phyloP scores from a whole-genome alignment of 2,888 invertebrate genomes.

The Muscina levida region DNA sequence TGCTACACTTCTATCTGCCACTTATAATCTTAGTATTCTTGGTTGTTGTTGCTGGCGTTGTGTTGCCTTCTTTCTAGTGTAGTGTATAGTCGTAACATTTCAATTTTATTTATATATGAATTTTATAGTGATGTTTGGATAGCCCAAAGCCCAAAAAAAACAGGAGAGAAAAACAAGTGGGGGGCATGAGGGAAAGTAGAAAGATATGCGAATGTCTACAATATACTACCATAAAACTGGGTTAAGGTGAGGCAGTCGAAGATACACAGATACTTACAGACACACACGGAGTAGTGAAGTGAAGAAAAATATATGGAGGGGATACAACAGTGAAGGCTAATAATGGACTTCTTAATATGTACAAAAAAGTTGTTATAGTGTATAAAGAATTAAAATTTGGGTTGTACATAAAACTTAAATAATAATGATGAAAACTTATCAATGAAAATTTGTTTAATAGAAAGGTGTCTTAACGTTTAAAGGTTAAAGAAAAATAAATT shows the following conservation, averaged over 20 bases:
- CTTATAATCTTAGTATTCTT: too few relatives aligned
- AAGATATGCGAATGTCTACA: neutral
- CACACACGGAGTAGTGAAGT: neutral
- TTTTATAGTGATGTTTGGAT: constrained; percentile 37
- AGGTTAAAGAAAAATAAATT: too few relatives aligned
- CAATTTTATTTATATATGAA: constrained; percentile 42
- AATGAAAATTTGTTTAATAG: too few relatives aligned
- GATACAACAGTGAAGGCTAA: neutral
- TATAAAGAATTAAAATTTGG: too few relatives aligned
- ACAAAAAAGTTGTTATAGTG: too few relatives aligned
- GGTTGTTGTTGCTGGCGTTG: neutral
- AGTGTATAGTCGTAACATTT: constrained; percentile 46
- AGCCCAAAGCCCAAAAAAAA: constrained; percentile 24
- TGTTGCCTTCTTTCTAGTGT: constrained; percentile 17
- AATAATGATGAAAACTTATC: too few relatives aligned
- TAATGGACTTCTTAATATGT: too few relatives aligned
- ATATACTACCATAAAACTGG: constrained; percentile 37
- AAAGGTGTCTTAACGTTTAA: too few relatives aligned
- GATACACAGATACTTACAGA: too few relatives aligned
- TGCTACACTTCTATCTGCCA: neutral
- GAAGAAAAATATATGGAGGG: neutral
- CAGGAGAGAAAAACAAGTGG: too few relatives aligned
- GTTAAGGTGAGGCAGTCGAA: constrained; percentile 60
- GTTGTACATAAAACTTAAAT: too few relatives aligned
- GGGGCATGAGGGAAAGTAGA: neutral